These are phyloP conservation scores for Gasterosteus nipponicus DNA, from an alignment of 2,113 vertebrate genomes.

Conservation along the genomic window DNA sequence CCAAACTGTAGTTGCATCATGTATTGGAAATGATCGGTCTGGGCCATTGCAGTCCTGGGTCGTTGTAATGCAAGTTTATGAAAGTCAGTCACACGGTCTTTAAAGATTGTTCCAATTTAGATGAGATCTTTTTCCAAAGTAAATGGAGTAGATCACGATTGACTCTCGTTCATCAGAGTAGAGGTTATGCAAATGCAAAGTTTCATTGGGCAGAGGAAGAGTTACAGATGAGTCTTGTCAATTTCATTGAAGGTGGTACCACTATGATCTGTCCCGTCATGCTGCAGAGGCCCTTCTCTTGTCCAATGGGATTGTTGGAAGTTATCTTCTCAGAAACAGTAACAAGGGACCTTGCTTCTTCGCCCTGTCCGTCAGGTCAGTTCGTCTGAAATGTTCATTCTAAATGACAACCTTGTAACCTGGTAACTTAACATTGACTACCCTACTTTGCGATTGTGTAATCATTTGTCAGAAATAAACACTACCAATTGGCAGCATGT, in stretches of 20 bases:
- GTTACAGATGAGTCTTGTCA: not conserved
- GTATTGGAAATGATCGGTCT: not conserved
- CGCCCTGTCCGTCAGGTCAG: slow-evolving; percentile 93
- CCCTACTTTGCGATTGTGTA: not conserved
- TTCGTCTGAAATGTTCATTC: not conserved
- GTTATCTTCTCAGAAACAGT: slow-evolving; percentile 93
- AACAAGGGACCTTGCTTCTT: slow-evolving; percentile 83
- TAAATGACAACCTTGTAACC: not conserved
- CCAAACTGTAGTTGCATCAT: not conserved
- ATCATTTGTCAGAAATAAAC: not conserved
- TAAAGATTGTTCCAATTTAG: not conserved
- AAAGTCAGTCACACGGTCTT: not conserved
- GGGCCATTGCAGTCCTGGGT: not conserved
- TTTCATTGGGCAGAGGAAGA: too few species aligned
- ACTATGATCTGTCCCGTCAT: slow-evolving; percentile 88
- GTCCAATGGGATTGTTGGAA: slow-evolving; percentile 92
- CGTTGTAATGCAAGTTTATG: not conserved
- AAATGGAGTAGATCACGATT: not conserved
- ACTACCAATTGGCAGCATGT: not conserved
- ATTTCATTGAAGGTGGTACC: slow-evolving; percentile 88
- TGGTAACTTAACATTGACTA: not conserved
- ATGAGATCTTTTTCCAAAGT: too few species aligned
- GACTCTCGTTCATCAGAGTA: not conserved
- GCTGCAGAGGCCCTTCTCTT: slow-evolving; percentile 93
- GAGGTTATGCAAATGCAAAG: not conserved